Evolutionary conservation across 2,113 vertebrate genomes (phyloP).

Genomic region (Ptyas mucosa): DNA sequence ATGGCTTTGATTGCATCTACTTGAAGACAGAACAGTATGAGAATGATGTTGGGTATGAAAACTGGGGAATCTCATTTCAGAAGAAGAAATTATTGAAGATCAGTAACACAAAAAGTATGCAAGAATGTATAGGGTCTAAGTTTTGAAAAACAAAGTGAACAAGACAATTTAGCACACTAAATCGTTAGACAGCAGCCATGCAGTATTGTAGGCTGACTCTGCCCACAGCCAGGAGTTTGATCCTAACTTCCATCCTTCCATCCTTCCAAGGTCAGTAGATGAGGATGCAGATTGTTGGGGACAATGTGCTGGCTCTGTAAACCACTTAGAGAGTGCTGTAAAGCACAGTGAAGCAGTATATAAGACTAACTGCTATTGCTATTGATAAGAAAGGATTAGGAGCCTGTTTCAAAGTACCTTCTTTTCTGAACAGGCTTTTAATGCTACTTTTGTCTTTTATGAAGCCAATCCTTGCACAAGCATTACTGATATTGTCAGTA

Average conservation of each 20-base stretch:
- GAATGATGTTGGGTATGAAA: neutral
- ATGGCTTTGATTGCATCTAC: neutral
- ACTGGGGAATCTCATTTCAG: neutral
- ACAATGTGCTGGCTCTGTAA: neutral
- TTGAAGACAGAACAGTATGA: neutral
- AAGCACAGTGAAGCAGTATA: neutral
- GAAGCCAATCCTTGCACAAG: conserved; percentile 62
- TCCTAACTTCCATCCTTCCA: neutral
- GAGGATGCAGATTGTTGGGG: neutral
- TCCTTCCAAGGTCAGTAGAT: neutral
- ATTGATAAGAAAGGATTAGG: conserved; percentile 13
- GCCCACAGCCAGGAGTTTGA: neutral
- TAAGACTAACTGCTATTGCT: neutral
- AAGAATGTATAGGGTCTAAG: conserved; percentile 15
- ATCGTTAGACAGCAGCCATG: neutral
- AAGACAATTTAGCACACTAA: conserved; percentile 41
- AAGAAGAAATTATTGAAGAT: neutral
- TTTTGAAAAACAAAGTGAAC: conserved; percentile 16
- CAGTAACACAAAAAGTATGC: neutral
- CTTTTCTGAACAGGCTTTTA: conserved; percentile 43
- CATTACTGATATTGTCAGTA: conserved; percentile 57
- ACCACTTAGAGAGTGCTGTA: neutral
- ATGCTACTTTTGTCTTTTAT: conserved; percentile 55
- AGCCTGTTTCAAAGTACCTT: conserved; percentile 26
- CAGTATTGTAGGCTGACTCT: neutral